Base-by-base conservation (phyloP, 2,888 invertebrate species). In the Plebejus argus region DNA sequence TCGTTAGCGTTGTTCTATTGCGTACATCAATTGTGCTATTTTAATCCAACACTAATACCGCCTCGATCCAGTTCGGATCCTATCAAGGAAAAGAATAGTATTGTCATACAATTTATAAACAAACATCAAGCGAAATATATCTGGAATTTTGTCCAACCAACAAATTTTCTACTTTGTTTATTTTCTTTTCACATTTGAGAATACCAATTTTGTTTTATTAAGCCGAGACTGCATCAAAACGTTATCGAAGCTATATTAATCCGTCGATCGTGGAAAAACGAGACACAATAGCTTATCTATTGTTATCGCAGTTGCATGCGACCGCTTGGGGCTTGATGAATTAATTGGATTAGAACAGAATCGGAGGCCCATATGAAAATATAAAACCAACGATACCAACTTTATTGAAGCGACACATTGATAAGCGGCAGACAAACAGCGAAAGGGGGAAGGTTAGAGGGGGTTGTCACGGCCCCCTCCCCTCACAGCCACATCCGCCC, bases 401-500 rank as follows among this genome's bases (percentile, higher is more conserved):
- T 35, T 35, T 72, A 58, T 71, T 77, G 72, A 72, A 35, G 72
- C 77, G 49, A 71, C 53, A 39, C 77, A 71, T 56, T 56, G 39
- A 72, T 72, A 77, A 77, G 77, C 39, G 71, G 39, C 58, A 28
- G 72, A 58, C 39, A 39, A 39, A 77, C 33, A 58, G 23, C 71
- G 72, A 71, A 53, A 56, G 7, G 56, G 20, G 49, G 23, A 0
- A 18, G 23, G 49, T 23, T 35, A 10, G 18, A 33, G 28, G 70
- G 70, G 35, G 15, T 15, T 18, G 53, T 18, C 18, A 53, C 53
- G 70, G 12, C 49, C 49, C 70, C 23, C 23, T 23, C 66, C 12
- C 18, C 15, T 3, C 53, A 1, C 53, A 18, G 74, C 76, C 70
- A 78, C 78, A 74, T 78, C 79, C 77, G 79, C 70, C 70, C 76